Evolutionary conservation across 2,113 vertebrate species (phyloP).

Genomic region (Lamprotornis superbus): DNA sequence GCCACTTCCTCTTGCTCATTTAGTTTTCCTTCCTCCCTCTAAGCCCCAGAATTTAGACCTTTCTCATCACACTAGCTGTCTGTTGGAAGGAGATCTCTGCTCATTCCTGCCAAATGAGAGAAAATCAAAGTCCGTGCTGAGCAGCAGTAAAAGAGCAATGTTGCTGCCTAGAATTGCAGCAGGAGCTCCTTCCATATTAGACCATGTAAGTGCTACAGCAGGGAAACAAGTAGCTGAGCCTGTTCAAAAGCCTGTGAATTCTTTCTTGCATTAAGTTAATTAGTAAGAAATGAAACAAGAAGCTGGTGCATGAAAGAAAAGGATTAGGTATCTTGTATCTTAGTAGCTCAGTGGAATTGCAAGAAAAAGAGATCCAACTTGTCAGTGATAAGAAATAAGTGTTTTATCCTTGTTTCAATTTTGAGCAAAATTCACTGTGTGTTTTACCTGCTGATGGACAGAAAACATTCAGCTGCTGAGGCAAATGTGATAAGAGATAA

Average conservation of each 20-base stretch:
- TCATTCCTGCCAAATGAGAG: background rate
- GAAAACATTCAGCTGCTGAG: background rate
- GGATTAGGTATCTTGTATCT: constrained; percentile 7
- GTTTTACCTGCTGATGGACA: background rate
- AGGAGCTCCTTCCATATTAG: background rate
- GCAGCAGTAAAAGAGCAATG: background rate
- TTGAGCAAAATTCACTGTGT: background rate
- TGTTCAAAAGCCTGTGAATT: constrained; percentile 1
- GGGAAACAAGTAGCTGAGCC: background rate
- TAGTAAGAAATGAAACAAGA: constrained; percentile 38
- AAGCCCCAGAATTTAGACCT: background rate
- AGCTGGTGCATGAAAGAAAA: background rate
- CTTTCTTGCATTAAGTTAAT: constrained; percentile 42
- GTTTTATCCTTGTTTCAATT: background rate
- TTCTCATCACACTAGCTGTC: background rate
- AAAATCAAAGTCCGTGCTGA: constrained; percentile 12
- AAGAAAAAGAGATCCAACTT: background rate
- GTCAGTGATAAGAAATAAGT: background rate
- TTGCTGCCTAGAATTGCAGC: background rate
- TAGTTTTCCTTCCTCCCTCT: background rate
- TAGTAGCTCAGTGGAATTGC: background rate
- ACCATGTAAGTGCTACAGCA: background rate
- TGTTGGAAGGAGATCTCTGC: background rate
- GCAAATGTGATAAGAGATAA: background rate
- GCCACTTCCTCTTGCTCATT: background rate